Evolutionary conservation across 2,888 invertebrate genomes (phyloP), one percentile per base, ranked within the genome.

Genomic region (Mycalesis mineus): DNA sequence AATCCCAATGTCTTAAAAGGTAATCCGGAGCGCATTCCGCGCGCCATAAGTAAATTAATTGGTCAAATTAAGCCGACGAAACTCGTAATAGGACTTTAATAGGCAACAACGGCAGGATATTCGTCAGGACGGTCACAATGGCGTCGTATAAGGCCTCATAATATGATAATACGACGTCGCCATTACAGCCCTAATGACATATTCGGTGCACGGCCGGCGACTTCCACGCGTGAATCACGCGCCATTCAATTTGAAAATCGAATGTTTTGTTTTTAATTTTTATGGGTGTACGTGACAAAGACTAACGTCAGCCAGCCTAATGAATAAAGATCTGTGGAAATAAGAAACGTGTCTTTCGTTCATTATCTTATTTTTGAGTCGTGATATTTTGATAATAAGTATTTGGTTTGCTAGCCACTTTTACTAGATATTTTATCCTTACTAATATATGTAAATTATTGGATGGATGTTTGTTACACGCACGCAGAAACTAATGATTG

Each of bases 161-260:
- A 44, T 44, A 44, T 44, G 44, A 28, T 44, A 44, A 44, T 44
- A 13, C 13, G 60, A 55, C 58, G 53, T 54, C 56, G 63, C 66
- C 65, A 69, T 69, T 66, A 65, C 68, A 62, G 52, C 64, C 56
- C 69, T 75, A 75, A 81, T 82, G 76, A 68, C 71, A 73, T 70
- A 84, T 84, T 80, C 84, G 67, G 66, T 63, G 70, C 82, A 82
- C 82, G 84, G 70, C 67, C 67, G 57, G 59, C 67, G 60, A 77
- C 82, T 81, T 84, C 82, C 80, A 78, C 68, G 70, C 67, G 70
- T 84, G 84, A 84, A 69, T 83, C 84, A 84, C 73, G 72, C 51
- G 31, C 57, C 51, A 61, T 60, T 62, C 60, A 57, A 63, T 62
- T 66, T 64, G 59, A 66, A 66, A 64, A 61, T 65, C 58, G 56